A percentile compares a stretch with the other conserved stretches of the same genome.
Evolutionary conservation across 1,140 invertebrate species (phyloP).

Genomic region (Drosophila rufa): DNA sequence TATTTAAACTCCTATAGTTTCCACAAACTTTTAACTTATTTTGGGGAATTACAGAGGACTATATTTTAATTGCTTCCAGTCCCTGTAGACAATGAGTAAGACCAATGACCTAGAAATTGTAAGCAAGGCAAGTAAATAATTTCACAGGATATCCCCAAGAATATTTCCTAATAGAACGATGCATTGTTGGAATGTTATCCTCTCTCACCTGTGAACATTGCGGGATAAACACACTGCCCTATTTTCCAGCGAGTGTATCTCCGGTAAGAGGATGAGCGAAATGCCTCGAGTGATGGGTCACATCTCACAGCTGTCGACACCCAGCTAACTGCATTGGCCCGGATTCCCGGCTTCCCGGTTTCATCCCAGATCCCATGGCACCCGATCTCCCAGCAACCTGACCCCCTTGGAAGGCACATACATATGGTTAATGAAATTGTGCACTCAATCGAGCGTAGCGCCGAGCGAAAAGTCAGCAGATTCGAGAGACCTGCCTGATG

Average conservation of each 20-base stretch:
- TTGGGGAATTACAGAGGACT: too few species aligned
- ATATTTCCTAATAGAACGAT: too few species aligned
- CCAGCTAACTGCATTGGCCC: constrained; percentile 31
- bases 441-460: constrained; percentile 84
- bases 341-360: background rate
- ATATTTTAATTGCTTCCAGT: too few species aligned
- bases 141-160: too few species aligned
- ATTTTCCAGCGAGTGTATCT: constrained; percentile 2
- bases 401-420: constrained; percentile 57
- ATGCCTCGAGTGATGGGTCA: constrained; percentile 17
- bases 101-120: background rate
- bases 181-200: too few species aligned
- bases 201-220: background rate
- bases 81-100: too few species aligned
- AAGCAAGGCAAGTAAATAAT: background rate
- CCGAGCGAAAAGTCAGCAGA: constrained; percentile 83
- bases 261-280: background rate
- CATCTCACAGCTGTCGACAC: constrained; percentile 30
- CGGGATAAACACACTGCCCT: background rate
- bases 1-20: too few species aligned
- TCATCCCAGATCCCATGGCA: background rate
- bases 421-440: constrained; percentile 83
- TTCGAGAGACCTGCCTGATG: constrained; percentile 62
- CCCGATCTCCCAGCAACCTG: constrained; percentile 18
- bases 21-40: too few species aligned